These are phyloP conservation scores for Actinemys pallida DNA, from an alignment of 2,113 vertebrate species.

Conservation along the genomic window DNA sequence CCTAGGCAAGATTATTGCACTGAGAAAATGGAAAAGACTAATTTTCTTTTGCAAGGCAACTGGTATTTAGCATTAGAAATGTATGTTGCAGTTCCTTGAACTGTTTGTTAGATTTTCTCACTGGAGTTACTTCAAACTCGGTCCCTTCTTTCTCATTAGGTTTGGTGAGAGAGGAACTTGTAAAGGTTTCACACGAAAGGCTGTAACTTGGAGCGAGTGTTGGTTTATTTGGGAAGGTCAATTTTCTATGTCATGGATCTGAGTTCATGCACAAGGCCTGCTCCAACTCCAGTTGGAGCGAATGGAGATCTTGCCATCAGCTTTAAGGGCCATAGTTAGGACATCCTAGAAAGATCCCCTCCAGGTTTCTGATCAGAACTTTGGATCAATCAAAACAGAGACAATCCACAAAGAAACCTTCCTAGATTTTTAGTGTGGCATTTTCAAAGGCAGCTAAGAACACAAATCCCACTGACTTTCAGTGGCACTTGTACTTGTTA, in stretches of 20 bases:
- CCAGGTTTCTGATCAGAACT: not conserved
- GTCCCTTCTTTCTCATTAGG: not conserved
- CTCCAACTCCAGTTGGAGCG: not conserved
- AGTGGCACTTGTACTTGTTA: not conserved
- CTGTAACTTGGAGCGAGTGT: not conserved
- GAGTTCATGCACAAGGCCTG: not conserved
- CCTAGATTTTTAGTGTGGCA: accelerated
- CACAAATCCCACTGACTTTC: not conserved
- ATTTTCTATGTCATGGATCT: not conserved
- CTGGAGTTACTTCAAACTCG: not conserved
- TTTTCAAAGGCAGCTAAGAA: not conserved
- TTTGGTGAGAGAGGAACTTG: not conserved
- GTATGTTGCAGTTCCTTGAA: not conserved
- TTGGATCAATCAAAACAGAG: not conserved
- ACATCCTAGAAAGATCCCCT: not conserved
- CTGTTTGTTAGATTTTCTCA: too few species aligned
- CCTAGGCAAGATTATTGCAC: conserved; percentile 35
- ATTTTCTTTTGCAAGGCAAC: conserved; percentile 13
- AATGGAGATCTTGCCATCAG: not conserved
- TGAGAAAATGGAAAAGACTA: conserved; percentile 33
- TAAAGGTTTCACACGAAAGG: not conserved
- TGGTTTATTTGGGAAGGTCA: not conserved
- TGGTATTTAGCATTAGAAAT: not conserved
- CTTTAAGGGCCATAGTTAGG: not conserved
- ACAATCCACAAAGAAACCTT: not conserved